phyloP scores from a whole-genome alignment of 1,140 invertebrate species.

The Homalodisca vitripennis region DNA sequence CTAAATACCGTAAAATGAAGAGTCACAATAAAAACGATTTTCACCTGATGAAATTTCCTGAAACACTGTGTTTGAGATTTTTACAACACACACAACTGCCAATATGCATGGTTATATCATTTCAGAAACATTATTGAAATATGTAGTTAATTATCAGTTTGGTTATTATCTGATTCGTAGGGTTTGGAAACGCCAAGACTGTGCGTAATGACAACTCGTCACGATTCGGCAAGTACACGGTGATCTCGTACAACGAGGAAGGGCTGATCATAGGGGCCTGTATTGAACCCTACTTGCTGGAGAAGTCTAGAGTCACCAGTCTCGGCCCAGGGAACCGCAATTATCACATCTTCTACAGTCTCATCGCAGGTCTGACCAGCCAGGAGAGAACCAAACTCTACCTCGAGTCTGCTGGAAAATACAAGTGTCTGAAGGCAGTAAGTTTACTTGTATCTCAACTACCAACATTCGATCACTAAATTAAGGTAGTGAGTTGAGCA shows the following conservation, averaged over 20 bases:
- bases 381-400: conserved; percentile 82
- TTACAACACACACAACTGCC: no score
- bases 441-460: conserved; percentile 50
- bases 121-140: no score
- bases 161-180: no score
- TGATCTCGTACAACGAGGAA: conserved; percentile 85
- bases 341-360: conserved; percentile 95
- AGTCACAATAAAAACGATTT: no score
- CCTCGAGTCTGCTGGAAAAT: conserved; percentile 67
- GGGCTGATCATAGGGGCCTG: conserved; percentile 90
- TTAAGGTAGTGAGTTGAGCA: no score
- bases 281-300: conserved; percentile 94
- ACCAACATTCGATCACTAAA: no score
- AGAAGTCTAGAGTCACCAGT: conserved; percentile 91
- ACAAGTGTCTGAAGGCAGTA: conserved; percentile 80
- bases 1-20: no score
- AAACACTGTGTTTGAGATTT: no score
- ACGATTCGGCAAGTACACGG: conserved; percentile 95
- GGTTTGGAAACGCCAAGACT: conserved; percentile 97
- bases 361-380: conserved; percentile 77
- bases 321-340: conserved; percentile 89
- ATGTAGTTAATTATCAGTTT: no score
- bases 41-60: no score
- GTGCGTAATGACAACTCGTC: conserved; percentile 96
- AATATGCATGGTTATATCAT: no score